Evolutionary conservation across 2,797 vertebrate genomes (phyloP), one percentile per base, ranked within the genome.

Genomic region (Esox masquinongy): DNA sequence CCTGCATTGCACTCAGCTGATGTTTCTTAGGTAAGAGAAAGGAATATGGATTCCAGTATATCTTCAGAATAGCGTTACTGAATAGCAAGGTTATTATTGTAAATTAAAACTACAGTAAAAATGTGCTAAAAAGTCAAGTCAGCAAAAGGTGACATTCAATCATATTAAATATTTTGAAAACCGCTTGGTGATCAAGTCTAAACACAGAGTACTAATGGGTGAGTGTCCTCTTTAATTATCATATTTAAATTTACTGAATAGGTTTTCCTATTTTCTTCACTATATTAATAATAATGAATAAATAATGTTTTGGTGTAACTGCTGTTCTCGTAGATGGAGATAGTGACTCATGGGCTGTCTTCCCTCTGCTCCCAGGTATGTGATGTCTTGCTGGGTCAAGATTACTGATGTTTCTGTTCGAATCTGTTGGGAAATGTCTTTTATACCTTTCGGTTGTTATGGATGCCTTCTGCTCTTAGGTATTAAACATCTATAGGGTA

Each of bases 311-410:
- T 39, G 19, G 34, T 7, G 9, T 26, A 26, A 34, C 15, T 26
- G 49, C 26, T 24, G 26, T 68, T 17, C 66, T 68, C 22, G 0
- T 22, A 68, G 31, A n/a, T 68, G 4, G 19, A 68, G 51, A 50
- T 24, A 22, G 47, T 70, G 69, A 51, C 22, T 70, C 26, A 70
- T 31, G 34, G 34, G 34, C 24, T 71, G 69, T 68, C 61, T 49
- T 56, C 68, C 68, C 49, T 16, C 24, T 59, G 74, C 39, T 47
- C 50, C 24, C 8, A 34, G 24, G 67, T 26, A 50, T 50, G 34
- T 17, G 3, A 43, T 2, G 2, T 12, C 56, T 14, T 26, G 16
- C 36, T 36, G 7, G 34, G 59, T 22, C 36, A 5, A 14, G 43
- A 16, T 19, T 61, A 24, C 11, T 5, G 19, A 29, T 63, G 24